phyloP scores from a whole-genome alignment of 2,888 invertebrate genomes.

The Iselma pallidipennis region DNA sequence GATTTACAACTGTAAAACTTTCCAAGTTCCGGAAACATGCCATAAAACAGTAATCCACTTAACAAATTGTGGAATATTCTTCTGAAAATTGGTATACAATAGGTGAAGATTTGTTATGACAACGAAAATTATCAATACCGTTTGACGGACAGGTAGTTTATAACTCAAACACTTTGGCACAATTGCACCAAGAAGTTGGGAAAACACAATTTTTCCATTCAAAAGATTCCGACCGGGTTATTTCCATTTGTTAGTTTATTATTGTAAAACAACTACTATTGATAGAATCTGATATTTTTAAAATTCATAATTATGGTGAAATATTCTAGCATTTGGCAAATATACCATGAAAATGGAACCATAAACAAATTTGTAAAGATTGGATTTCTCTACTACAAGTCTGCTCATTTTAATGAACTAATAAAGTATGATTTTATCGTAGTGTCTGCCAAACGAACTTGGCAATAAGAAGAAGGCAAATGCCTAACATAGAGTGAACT shows the following conservation, averaged over 20 bases:
- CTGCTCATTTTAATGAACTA: constrained; percentile 10
- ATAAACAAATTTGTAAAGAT: constrained; percentile 1
- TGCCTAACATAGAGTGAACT: not conserved
- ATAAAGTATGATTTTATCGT: constrained; percentile 18
- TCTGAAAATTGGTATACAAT: not conserved
- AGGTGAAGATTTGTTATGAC: not conserved
- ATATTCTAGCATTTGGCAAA: not conserved
- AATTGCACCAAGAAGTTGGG: not conserved
- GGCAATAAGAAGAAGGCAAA: constrained; percentile 8
- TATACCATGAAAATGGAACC: not conserved
- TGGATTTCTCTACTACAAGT: not conserved
- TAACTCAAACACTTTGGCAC: not conserved
- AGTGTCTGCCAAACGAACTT: constrained; percentile 13
- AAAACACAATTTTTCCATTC: too few species aligned
- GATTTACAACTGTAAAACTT: not conserved
- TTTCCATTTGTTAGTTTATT: too few species aligned
- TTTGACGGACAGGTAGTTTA: not conserved
- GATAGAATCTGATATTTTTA: too few species aligned
- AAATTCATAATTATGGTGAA: too few species aligned
- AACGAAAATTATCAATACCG: not conserved
- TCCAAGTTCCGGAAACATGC: not conserved
- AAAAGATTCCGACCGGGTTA: too few species aligned
- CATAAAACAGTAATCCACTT: not conserved
- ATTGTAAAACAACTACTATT: too few species aligned
- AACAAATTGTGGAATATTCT: not conserved